phyloP scores from a whole-genome alignment of 1,140 invertebrate species.

The Calliopsis andreniformis region DNA sequence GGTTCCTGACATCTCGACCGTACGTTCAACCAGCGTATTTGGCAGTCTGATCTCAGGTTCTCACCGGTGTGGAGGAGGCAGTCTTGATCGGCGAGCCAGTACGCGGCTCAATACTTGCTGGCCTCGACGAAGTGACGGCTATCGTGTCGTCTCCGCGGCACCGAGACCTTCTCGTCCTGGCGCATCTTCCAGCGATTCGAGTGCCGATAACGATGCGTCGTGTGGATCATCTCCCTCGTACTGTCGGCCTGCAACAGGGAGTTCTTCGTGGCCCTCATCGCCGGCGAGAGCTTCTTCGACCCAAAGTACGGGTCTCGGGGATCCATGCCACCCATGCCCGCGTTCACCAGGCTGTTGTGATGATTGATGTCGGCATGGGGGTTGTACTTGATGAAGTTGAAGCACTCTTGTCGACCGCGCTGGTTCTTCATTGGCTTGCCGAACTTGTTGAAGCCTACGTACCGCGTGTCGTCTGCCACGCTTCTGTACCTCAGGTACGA shows the following conservation, averaged over 20 bases:
- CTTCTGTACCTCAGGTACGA: constrained; percentile 82
- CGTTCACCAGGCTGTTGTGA: constrained; percentile 80
- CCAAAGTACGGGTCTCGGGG: constrained; percentile 63
- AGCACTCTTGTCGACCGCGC: constrained; percentile 78
- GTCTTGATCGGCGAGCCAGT: constrained; percentile 79
- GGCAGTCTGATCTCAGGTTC: constrained; percentile 66
- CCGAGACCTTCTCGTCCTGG: constrained; percentile 59
- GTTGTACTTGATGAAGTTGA: constrained; percentile 82
- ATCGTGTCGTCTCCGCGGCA: constrained; percentile 71
- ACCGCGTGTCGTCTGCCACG: constrained; percentile 76
- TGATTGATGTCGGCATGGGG: constrained; percentile 79
- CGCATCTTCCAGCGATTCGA: constrained; percentile 75
- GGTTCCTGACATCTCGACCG: constrained; percentile 70
- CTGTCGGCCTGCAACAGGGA: constrained; percentile 63
- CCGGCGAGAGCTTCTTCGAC: constrained; percentile 57
- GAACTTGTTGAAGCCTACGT: constrained; percentile 81
- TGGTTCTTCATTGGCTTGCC: constrained; percentile 80
- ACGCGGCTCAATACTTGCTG: constrained; percentile 75
- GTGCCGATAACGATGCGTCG: constrained; percentile 77
- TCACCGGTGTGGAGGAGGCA: constrained; percentile 73
- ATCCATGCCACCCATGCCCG: constrained; percentile 72
- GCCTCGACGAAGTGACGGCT: constrained; percentile 72
- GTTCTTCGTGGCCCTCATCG: constrained; percentile 68
- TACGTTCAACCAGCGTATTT: constrained; percentile 64
- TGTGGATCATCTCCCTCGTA: constrained; percentile 58